These are phyloP conservation scores for Drosophila truncata DNA, from an alignment of 1,140 invertebrate species.

Conservation along the genomic window DNA sequence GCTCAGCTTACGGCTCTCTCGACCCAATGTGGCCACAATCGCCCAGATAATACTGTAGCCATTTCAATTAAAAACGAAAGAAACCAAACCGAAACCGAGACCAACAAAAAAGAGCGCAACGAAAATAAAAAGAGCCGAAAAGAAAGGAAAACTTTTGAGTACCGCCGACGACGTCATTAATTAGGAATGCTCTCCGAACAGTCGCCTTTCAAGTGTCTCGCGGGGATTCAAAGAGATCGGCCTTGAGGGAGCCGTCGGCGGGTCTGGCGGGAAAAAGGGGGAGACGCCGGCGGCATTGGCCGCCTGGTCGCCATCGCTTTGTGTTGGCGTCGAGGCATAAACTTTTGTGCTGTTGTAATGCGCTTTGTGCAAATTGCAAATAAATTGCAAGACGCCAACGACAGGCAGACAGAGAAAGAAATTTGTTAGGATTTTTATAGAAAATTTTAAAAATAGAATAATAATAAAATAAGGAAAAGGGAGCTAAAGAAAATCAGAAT, in stretches of 20 bases:
- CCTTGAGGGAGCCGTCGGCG: background rate
- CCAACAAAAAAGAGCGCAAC: conserved; percentile 15
- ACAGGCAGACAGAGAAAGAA: conserved; percentile 19
- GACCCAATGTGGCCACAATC: conserved; percentile 21
- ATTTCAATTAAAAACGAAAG: conserved; percentile 72
- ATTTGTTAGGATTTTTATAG: background rate
- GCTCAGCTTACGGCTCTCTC: conserved; percentile 29
- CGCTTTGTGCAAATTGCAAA: conserved; percentile 81
- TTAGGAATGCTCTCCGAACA: conserved; percentile 76
- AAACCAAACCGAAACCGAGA: conserved; percentile 36
- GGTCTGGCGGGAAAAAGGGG: background rate
- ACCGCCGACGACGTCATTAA: conserved; percentile 72
- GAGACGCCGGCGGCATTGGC: conserved; percentile 33
- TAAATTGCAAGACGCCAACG: conserved; percentile 77
- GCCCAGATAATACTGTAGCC: conserved; percentile 46
- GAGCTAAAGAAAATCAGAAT: too few relatives aligned
- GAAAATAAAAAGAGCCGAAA: conserved; percentile 33
- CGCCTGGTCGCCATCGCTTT: conserved; percentile 68
- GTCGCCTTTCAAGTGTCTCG: conserved; percentile 70
- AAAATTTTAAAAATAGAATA: background rate
- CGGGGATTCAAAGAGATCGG: conserved; percentile 47
- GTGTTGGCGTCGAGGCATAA: conserved; percentile 79
- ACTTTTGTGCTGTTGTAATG: conserved; percentile 67
- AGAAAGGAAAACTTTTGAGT: conserved; percentile 47
- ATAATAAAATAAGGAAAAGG: background rate